Base-by-base conservation (phyloP, 1,140 invertebrate species). In the Ceratina australensis region DNA sequence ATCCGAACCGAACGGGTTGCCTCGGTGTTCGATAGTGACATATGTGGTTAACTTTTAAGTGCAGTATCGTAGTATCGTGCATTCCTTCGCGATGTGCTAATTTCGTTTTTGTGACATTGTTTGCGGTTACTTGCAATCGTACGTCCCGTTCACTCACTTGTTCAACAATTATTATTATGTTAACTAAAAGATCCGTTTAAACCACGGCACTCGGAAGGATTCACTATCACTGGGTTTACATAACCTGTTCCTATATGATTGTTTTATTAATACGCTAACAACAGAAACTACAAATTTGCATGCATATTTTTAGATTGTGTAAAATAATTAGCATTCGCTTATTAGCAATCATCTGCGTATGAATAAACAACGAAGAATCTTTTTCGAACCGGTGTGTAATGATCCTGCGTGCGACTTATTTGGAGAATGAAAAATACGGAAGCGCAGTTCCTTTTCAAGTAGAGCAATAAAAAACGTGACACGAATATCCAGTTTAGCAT, bases 351-450 rank as follows among this genome's bases (percentile, higher is more conserved):
- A 1, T 50, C 13, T 16, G 28, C 56, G 26, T 28, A 33, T 33
- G n/a, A 10, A 50, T n/a, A 57, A 5, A 10, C 2, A 42, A 42
- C 8, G 8, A 3, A 42, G 33, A 5, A 42, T 42, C 10, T 42
- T 42, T 42, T 42, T 8, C 10, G 10, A 42, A 42, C 10, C 33
- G 33, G 33, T 42, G 33, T 42, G 10, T 42, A 10, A 42, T 42
- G 33, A 3, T 42, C 33, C 5, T 42, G 33, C 33, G 8, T 42
- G 10, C 7, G 33, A 42, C 33, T 52, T 65, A 75, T 72, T 67
- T 57, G 78, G 16, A 10, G 59, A 18, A 56, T 52, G n/a, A 42
- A 24, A 76, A 86, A 79, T 83, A 83, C 69, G 69, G 75, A 86
- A 81, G 60, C 79, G 75, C 72, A 64, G 63, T 72, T 82, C 52